Evolutionary conservation across 2,888 invertebrate genomes (phyloP), one percentile per base, ranked within the genome.

Genomic region (Thysanoteuthis rhombus): DNA sequence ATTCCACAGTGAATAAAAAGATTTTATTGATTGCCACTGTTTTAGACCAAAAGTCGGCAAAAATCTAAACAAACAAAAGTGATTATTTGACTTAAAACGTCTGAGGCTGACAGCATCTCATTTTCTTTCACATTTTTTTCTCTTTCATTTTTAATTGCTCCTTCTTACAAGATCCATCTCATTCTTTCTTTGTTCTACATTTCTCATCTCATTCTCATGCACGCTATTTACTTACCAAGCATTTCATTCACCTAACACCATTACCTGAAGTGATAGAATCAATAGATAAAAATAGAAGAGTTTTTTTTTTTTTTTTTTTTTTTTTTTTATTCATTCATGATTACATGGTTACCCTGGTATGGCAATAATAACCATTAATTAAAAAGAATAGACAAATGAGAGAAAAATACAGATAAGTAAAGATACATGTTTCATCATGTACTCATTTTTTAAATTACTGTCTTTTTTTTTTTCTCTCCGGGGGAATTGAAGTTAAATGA

Each of bases 71-170:
- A n/a, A 75, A 75, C 75, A 75, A 75, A 75, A 75, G n/a, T 75
- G 75, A 75, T 75, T 75, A 75, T n/a, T n/a, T n/a, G 75, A 75
- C n/a, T n/a, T n/a, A 75, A 75, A 75, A 75, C n/a, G 75, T 75
- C 75, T n/a, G n/a, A n/a, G n/a, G 19, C 75, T 75, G 75, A 75
- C n/a, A 12, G n/a, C 75, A n/a, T 75, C n/a, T 75, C 19, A n/a
- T n/a, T 75, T 75, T 75, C 75, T 75, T 75, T 75, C 28, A 58
- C 58, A 32, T 58, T 58, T n/a, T 75, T 75, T 8, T 10, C n/a
- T 75, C n/a, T n/a, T n/a, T n/a, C 75, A n/a, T n/a, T 75, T 75
- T 75, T 75, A 75, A 75, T 75, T n/a, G 75, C 32, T n/a, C 10
- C n/a, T n/a, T 75, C n/a, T n/a, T 75, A 8, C 16, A n/a, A 12